These are phyloP conservation scores for Hylyphantes graminicola DNA, from an alignment of 1,140 invertebrate genomes.

Conservation along the genomic window DNA sequence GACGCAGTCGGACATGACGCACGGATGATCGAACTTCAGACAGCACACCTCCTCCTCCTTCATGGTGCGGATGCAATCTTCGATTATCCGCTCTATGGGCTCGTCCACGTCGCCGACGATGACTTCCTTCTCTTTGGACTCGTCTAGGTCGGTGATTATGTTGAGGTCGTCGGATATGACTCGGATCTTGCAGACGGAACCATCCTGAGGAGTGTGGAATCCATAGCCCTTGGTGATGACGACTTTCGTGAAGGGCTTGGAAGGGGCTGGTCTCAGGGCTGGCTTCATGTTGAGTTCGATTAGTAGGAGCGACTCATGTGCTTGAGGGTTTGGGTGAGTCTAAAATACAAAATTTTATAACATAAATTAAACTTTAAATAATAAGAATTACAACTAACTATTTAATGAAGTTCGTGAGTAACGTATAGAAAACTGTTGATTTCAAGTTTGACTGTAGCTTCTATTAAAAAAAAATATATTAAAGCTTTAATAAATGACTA, in stretches of 20 bases:
- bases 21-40: slow-evolving; percentile 29
- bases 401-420: no score
- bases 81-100: slow-evolving; percentile 32
- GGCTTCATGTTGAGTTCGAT: slow-evolving; percentile 2
- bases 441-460: no score
- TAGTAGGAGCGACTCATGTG: no score
- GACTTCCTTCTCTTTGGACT: slow-evolving; percentile 18
- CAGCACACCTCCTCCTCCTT: slow-evolving; percentile 55
- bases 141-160: slow-evolving; percentile 25
- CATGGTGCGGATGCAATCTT: slow-evolving; percentile 54
- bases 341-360: no score
- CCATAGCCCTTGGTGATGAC: slow-evolving; percentile 53
- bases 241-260: slow-evolving; percentile 37
- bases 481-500: no score
- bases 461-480: no score
- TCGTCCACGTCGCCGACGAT: slow-evolving; percentile 55
- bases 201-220: slow-evolving; percentile 54
- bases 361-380: no score
- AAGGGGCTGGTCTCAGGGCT: slow-evolving; percentile 11
- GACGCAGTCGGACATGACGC: neutral
- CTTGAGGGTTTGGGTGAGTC: no score
- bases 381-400: no score
- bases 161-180: slow-evolving; percentile 39
- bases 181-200: slow-evolving; percentile 54
- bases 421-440: no score